Conservation (phyloP, 2,888 invertebrate species). For the Diplolepis rosae region DNA sequence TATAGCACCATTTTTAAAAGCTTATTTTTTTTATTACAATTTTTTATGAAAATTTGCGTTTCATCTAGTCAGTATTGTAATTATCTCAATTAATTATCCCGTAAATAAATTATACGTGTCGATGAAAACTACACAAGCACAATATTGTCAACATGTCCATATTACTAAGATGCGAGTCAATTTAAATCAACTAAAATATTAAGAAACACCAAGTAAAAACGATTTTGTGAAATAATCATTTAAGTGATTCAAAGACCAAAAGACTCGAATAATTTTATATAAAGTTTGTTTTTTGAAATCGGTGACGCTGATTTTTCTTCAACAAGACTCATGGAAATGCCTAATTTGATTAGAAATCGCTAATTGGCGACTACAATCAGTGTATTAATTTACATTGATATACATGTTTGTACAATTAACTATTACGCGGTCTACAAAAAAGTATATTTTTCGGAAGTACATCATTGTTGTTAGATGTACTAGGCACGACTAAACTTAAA, state of each 20-base stretch:
- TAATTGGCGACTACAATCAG: too few relatives aligned
- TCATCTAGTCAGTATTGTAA: constrained; percentile 47
- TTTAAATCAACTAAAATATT: constrained; percentile 20
- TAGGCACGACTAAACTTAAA: constrained; percentile 8
- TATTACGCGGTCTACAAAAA: constrained; percentile 12
- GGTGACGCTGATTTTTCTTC: constrained; percentile 1
- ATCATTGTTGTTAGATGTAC: constrained; percentile 18
- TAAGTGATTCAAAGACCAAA: background rate
- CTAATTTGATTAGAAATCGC: background rate
- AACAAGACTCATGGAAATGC: background rate
- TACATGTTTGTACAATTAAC: constrained; percentile 22
- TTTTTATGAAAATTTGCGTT: background rate
- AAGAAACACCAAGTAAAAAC: background rate
- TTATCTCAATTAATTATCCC: constrained; percentile 32
- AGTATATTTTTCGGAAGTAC: constrained; percentile 12
- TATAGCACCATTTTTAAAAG: background rate
- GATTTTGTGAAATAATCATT: background rate
- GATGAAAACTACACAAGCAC: constrained; percentile 3
- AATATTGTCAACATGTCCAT: constrained; percentile 20
- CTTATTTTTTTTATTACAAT: background rate
- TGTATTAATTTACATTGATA: constrained; percentile 12
- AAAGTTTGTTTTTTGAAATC: background rate
- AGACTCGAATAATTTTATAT: background rate
- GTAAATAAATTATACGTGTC: background rate
- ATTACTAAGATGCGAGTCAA: constrained; percentile 21